Evolutionary conservation across 2,113 vertebrate genomes (phyloP).

Genomic region (Charadrius vociferus): DNA sequence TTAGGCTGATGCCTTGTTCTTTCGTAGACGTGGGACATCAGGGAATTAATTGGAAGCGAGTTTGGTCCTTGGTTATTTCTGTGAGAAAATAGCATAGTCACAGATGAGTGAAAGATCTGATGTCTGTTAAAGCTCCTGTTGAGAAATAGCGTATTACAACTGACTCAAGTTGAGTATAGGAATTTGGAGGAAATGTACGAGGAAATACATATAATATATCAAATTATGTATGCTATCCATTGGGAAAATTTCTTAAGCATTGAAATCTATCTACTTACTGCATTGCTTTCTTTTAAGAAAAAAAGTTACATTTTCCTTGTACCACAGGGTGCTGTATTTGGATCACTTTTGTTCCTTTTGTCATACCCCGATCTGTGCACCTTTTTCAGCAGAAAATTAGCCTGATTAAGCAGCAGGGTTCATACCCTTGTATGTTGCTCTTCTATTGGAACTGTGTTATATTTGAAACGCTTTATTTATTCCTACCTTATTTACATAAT

Average conservation of each 20-base stretch:
- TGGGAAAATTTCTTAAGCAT: neutral
- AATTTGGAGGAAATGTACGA: conserved; percentile 6
- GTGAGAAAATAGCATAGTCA: neutral
- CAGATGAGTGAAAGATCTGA: neutral
- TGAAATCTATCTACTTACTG: neutral
- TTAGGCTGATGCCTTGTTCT: neutral
- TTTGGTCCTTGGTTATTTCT: neutral
- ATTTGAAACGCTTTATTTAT: conserved; percentile 1
- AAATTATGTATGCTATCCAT: neutral
- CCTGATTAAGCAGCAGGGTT: neutral
- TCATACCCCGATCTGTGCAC: accelerated
- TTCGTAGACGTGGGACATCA: neutral
- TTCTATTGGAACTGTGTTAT: neutral
- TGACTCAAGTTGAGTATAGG: neutral
- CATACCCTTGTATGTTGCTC: neutral
- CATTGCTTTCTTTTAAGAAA: neutral
- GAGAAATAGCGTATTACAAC: neutral
- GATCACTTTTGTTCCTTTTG: neutral
- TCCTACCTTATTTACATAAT: neutral
- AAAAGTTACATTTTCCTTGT: neutral
- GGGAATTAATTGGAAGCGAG: neutral
- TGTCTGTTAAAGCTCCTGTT: neutral
- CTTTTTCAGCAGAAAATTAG: neutral
- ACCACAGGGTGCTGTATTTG: neutral
- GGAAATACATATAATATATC: conserved; percentile 8